Conservation (phyloP, 2,797 vertebrate species). For the Labeo calbasu region DNA sequence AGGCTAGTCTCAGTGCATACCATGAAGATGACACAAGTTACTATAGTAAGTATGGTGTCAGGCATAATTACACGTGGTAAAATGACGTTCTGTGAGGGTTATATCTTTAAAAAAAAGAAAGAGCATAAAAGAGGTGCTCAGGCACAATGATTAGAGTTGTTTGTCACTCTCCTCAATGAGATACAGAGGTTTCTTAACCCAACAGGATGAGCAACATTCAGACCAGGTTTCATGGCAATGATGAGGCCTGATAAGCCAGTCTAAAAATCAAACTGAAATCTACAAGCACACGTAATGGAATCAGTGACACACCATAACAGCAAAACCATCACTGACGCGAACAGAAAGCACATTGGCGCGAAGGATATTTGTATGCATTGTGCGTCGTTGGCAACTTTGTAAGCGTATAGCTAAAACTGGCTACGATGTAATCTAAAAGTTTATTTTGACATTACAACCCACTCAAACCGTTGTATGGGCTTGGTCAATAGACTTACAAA, state of each 20-base stretch:
- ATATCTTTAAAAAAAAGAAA: neutral
- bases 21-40: conserved; percentile 28
- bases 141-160: conserved; percentile 2
- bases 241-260: conserved; percentile 60
- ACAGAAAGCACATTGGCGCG: conserved; percentile 27
- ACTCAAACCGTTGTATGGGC: conserved; percentile 70
- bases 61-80: conserved; percentile 18
- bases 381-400: neutral
- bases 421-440: conserved; percentile 54
- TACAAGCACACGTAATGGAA: conserved; percentile 51
- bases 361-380: neutral
- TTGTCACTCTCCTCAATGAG: conserved; percentile 57
- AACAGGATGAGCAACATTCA: conserved; percentile 71
- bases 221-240: conserved; percentile 57
- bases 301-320: conserved; percentile 34
- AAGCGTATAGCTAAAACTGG: conserved; percentile 40
- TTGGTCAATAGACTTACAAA: conserved; percentile 79
- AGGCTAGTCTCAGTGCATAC: conserved; percentile 8
- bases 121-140: neutral
- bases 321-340: neutral
- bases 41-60: conserved; percentile 24
- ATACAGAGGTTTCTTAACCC: conserved; percentile 47
- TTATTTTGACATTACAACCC: conserved; percentile 69
- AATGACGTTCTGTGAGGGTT: neutral
- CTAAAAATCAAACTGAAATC: conserved; percentile 57